These are phyloP conservation scores for Cheiracanthium punctorium DNA, from an alignment of 2,888 invertebrate species.

Conservation along the genomic window DNA sequence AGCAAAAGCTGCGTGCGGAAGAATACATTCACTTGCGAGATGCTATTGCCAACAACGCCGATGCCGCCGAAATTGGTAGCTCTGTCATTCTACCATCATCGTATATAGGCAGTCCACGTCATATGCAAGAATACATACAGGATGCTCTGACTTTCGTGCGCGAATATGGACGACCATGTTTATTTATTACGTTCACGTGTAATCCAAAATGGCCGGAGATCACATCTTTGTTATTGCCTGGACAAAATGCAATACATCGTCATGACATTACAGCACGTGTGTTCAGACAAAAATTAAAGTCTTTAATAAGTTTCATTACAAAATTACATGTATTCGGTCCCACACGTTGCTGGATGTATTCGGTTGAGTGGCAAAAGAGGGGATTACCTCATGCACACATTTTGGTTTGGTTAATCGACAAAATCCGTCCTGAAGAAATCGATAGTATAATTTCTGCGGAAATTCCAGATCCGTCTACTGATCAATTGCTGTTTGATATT, in stretches of 20 bases:
- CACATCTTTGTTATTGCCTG: slow-evolving; percentile 1
- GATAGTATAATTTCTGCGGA: neutral
- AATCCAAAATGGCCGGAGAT: slow-evolving; percentile 75
- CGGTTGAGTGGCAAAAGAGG: slow-evolving; percentile 2
- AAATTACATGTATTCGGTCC: slow-evolving; percentile 19
- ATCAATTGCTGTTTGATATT: slow-evolving; percentile 3
- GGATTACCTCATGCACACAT: slow-evolving; percentile 15
- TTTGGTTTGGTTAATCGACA: neutral
- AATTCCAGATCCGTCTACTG: neutral
- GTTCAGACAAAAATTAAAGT: slow-evolving; percentile 34
- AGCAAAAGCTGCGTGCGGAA: slow-evolving; percentile 22
- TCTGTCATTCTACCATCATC: slow-evolving; percentile 13
- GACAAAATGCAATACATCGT: slow-evolving; percentile 25
- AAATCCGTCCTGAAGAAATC: neutral
- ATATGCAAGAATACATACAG: slow-evolving; percentile 72
- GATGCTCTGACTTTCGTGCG: slow-evolving; percentile 73
- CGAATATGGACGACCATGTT: slow-evolving; percentile 72
- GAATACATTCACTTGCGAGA: neutral
- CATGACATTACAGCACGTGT: slow-evolving; percentile 18
- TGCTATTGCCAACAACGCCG: slow-evolving; percentile 21
- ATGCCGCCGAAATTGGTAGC: slow-evolving; percentile 33
- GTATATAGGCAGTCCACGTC: slow-evolving; percentile 4
- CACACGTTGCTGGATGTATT: slow-evolving; percentile 10
- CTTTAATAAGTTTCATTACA: slow-evolving; percentile 24
- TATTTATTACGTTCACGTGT: slow-evolving; percentile 74